Percentiles rank a stretch among this genome's conserved stretches.
These are phyloP conservation scores for Boleophthalmus pectinirostris DNA, from an alignment of 2,113 vertebrate species.

Conservation along the genomic window DNA sequence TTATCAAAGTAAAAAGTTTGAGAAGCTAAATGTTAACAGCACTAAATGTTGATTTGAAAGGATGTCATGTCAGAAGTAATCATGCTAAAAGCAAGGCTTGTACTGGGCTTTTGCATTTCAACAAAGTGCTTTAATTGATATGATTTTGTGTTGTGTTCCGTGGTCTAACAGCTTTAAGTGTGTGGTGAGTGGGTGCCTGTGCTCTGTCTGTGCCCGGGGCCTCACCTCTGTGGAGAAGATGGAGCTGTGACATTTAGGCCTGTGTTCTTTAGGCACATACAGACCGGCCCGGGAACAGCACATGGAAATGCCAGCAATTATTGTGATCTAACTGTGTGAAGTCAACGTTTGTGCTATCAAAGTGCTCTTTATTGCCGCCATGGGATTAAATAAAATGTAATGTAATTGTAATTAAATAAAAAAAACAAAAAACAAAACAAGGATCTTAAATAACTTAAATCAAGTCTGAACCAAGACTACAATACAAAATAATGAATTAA, in stretches of 20 bases:
- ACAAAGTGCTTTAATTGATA: conserved; percentile 55
- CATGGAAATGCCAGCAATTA: conserved; percentile 63
- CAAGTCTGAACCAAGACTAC: not conserved
- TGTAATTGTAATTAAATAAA: too few species aligned
- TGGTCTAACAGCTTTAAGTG: conserved; percentile 47
- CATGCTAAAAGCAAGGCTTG: not conserved
- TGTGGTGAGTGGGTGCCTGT: conserved; percentile 57
- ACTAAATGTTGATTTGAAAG: not conserved
- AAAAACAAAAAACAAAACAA: too few species aligned
- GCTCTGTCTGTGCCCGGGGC: conserved; percentile 58
- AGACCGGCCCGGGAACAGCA: conserved; percentile 25
- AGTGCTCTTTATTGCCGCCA: conserved; percentile 19
- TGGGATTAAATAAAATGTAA: not conserved
- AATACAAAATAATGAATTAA: not conserved
- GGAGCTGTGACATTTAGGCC: conserved; percentile 73
- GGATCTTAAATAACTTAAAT: too few species aligned
- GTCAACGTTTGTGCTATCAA: conserved; percentile 34
- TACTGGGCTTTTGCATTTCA: conserved; percentile 27
- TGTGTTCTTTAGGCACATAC: conserved; percentile 41
- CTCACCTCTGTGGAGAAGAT: conserved; percentile 66
- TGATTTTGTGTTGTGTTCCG: conserved; percentile 43
- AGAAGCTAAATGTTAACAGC: not conserved
- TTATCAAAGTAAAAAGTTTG: not conserved
- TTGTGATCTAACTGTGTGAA: conserved; percentile 50
- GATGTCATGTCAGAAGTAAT: not conserved